Evolutionary conservation across 2,888 invertebrate genomes (phyloP), one percentile per base, ranked within the genome.

Genomic region (Drosophila neonasuta): DNA sequence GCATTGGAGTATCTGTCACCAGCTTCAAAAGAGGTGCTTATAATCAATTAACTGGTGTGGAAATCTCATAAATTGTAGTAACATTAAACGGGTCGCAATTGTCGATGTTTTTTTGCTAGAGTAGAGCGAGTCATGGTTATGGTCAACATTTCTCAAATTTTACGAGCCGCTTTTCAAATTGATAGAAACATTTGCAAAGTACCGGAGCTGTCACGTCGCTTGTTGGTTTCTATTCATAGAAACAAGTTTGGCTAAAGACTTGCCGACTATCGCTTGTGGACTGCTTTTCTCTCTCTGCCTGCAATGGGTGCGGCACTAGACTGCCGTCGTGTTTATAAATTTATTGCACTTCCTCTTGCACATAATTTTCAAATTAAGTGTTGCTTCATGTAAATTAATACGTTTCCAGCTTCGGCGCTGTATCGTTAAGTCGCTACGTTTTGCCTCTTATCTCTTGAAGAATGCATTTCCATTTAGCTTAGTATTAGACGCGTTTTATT

Each of bases 1-100:
- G 11, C 55, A 57, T 36, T 57, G 54, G 15, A 6, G 30, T 7
- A 48, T 29, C 57, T 57, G 64, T 69, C 65, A 74, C 32, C 48
- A 32, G 49, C 42, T 41, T 71, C 29, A 11, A 36, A 11, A 36
- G 24, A 15, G 46, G 4, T 42, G 63, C 75, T 70, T 65, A 80
- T 88, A 87, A 88, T 86, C 87, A 89, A 88, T 89, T 89, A 88
- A 88, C 83, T 79, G 78, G 78, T 84, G 83, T 75, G 85, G 77
- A 88, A 87, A 85, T 85, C 82, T 79, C 87, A 88, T 89, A 89
- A 88, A 89, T 89, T 88, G 74, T 68, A 70, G 77, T 62, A 80
- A 77, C 81, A 72, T 80, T 80, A 84, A 84, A 80, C 79, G 84
- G 79, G 66, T 77, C 68, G 74, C 70, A 63, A 34, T 45, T 17